These are phyloP conservation scores for Drosophila sordidula DNA, from an alignment of 2,888 invertebrate species.

Conservation along the genomic window DNA sequence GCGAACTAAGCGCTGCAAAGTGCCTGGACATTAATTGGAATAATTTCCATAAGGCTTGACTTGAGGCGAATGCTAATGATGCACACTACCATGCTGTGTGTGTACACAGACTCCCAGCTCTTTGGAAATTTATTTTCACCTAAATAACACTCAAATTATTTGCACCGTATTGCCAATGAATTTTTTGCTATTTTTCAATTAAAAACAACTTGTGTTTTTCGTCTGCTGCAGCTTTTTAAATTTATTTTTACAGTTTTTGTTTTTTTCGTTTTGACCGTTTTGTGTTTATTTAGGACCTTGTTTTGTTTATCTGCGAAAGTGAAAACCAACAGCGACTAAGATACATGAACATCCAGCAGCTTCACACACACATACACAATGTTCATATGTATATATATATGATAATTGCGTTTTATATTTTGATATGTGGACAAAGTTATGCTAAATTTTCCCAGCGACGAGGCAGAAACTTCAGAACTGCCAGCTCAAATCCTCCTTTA, in stretches of 20 bases:
- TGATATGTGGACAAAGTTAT: conserved; percentile 36
- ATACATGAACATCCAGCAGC: conserved; percentile 8
- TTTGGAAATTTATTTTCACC: neutral
- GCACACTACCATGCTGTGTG: too few species aligned
- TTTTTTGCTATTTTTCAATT: conserved; percentile 78
- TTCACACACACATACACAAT: conserved; percentile 16
- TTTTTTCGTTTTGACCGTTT: conserved; percentile 36
- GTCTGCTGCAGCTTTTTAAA: conserved; percentile 58
- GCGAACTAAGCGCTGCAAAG: conserved; percentile 8
- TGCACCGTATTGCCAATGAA: neutral
- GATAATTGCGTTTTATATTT: conserved; percentile 61
- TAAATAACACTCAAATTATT: neutral
- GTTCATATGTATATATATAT: conserved; percentile 28
- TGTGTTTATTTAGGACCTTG: conserved; percentile 82
- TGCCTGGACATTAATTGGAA: conserved; percentile 73
- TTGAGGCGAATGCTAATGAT: neutral
- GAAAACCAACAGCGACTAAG: conserved; percentile 54
- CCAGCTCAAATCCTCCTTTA: conserved; percentile 10
- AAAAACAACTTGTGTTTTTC: conserved; percentile 76
- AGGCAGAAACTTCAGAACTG: neutral
- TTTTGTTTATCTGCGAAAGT: conserved; percentile 62
- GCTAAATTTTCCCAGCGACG: neutral
- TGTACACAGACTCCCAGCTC: neutral
- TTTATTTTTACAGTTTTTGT: conserved; percentile 24
- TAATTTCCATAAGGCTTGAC: conserved; percentile 53